phyloP scores from a whole-genome alignment of 2,797 vertebrate species.

The Cynopterus sphinx region DNA sequence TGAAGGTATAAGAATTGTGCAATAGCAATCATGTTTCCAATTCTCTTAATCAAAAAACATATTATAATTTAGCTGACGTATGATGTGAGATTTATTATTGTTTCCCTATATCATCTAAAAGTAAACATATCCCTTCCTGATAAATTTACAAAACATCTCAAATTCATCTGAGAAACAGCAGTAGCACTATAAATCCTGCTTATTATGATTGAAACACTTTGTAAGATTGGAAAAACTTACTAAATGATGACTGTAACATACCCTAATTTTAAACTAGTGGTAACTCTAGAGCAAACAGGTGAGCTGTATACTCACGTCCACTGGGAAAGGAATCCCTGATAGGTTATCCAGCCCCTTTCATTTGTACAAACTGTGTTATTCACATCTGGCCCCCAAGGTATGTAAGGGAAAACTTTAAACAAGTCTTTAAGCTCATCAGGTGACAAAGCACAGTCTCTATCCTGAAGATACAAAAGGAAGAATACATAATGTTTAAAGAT shows the following conservation, averaged over 20 bases:
- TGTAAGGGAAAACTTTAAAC: slow-evolving; percentile 98
- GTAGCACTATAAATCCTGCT: not conserved
- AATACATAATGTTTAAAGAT: not conserved
- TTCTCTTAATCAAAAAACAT: slow-evolving; percentile 25
- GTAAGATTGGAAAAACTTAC: not conserved
- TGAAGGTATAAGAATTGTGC: not conserved
- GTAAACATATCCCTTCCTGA: not conserved
- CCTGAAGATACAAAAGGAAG: slow-evolving; percentile 84
- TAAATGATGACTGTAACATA: not conserved
- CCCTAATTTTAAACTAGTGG: not conserved
- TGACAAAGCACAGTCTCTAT: slow-evolving; percentile 97
- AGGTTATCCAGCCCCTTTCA: slow-evolving; percentile 97
- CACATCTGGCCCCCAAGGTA: slow-evolving; percentile 98
- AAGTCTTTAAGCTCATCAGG: slow-evolving; percentile 97
- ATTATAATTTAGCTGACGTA: slow-evolving; percentile 45
- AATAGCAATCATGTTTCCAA: slow-evolving; percentile 8
- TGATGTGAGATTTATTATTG: not conserved
- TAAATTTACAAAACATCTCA: not conserved
- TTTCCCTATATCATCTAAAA: slow-evolving; percentile 35
- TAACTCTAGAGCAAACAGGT: slow-evolving; percentile 11
- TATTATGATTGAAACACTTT: not conserved
- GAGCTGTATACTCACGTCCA: slow-evolving; percentile 93
- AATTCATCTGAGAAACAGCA: not conserved
- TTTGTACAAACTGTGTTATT: slow-evolving; percentile 98
- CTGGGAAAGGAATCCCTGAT: slow-evolving; percentile 98